Conservation (phyloP, 37 sponge, comb jelly and placozoan genomes). For the Ephydatia muelleri region DNA sequence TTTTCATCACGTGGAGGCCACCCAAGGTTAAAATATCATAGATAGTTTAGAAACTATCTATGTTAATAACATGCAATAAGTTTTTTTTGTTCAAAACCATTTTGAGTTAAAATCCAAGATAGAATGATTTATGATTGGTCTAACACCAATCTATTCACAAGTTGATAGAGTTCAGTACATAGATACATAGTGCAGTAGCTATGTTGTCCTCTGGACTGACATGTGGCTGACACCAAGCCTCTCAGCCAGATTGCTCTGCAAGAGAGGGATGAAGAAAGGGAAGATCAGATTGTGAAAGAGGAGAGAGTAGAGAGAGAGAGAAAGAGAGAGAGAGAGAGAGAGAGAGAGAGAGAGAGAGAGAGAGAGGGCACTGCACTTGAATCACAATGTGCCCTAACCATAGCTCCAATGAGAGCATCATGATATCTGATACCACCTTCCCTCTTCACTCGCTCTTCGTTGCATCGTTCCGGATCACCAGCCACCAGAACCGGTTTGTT, state of each 20-base stretch:
- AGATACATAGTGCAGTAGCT: background rate
- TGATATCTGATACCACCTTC: constrained; percentile 83
- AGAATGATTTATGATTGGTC: background rate
- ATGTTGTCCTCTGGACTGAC: background rate
- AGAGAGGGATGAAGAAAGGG: constrained; percentile 14
- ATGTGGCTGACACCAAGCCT: constrained; percentile 40
- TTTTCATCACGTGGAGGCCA: background rate
- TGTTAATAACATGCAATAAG: too few species aligned
- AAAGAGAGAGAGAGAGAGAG: background rate
- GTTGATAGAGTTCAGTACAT: background rate
- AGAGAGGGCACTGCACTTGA: background rate
- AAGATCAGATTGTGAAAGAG: too few species aligned
- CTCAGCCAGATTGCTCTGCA: constrained; percentile 38
- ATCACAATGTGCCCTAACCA: constrained; percentile 54
- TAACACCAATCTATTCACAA: background rate
- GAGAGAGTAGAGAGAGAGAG: background rate
- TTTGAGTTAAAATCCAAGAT: too few species aligned
- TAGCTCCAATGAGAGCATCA: constrained; percentile 53
- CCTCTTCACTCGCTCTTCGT: constrained; percentile 40
- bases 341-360: background rate
- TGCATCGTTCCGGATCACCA: constrained; percentile 82
- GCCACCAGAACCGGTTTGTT: constrained; percentile 81
- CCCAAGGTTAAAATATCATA: too few species aligned
- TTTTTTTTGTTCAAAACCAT: too few species aligned
- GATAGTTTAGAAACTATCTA: too few species aligned